phyloP scores from a whole-genome alignment of 2,113 vertebrate species.

The Echinops telfairi region DNA sequence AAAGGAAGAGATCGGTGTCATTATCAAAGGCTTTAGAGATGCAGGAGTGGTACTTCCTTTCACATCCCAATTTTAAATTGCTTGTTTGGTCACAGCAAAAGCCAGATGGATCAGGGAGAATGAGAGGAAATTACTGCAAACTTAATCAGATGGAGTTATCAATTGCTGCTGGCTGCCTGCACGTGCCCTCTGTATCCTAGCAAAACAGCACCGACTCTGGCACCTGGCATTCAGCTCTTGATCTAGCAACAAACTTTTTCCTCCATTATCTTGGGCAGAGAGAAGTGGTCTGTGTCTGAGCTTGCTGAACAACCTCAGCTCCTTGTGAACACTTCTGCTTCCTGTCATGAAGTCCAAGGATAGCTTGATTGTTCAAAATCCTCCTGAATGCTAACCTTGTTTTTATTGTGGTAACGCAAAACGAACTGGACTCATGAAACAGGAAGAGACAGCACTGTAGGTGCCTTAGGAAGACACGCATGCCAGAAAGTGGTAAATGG shows the following conservation, averaged over 20 bases:
- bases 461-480: neutral
- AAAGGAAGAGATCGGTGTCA: neutral
- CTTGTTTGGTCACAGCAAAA: conserved; percentile 41
- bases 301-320: neutral
- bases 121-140: conserved; percentile 59
- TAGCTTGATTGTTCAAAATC: neutral
- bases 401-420: neutral
- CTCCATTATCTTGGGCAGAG: neutral
- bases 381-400: neutral
- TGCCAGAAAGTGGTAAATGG: neutral
- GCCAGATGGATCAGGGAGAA: conserved; percentile 69
- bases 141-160: conserved; percentile 60
- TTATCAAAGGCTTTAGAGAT: conserved; percentile 27
- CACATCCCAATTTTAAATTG: conserved; percentile 56
- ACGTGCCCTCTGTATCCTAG: conserved; percentile 37
- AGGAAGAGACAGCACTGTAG: neutral
- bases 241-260: neutral
- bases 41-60: neutral
- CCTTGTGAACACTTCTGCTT: neutral
- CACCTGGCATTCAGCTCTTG: conserved; percentile 10
- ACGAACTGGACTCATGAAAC: neutral
- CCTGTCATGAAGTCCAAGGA: neutral
- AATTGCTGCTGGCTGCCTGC: conserved; percentile 41
- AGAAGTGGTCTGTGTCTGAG: neutral
- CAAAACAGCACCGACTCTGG: neutral